Evolutionary conservation across 1,140 invertebrate genomes (phyloP).

Genomic region (Bombus confusus): DNA sequence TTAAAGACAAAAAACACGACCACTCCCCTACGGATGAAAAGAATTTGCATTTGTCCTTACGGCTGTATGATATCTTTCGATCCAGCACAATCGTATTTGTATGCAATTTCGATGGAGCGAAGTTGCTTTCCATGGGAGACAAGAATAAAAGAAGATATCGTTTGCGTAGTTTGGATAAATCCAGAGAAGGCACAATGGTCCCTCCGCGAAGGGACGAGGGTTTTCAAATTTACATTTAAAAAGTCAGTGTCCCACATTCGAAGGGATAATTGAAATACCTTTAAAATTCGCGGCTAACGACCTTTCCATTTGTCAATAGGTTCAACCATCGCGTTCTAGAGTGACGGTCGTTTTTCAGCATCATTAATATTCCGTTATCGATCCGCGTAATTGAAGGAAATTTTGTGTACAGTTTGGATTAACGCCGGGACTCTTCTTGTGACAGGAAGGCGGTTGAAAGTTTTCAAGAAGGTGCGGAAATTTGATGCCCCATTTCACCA

Average conservation of each 20-base stretch:
- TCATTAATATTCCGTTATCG: background rate
- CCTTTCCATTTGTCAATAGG: background rate
- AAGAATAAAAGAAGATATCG: background rate
- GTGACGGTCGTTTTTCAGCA: no score
- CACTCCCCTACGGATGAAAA: background rate
- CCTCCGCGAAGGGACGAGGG: background rate
- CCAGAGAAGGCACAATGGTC: background rate
- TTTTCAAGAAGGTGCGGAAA: background rate
- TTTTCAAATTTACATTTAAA: conserved; percentile 5
- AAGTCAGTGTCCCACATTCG: background rate
- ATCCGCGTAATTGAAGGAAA: background rate
- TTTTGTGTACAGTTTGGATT: background rate
- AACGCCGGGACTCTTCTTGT: background rate
- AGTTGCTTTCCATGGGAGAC: background rate
- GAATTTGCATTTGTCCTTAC: background rate
- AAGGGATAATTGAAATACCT: background rate
- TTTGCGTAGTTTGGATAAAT: background rate
- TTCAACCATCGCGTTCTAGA: background rate
- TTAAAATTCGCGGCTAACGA: background rate
- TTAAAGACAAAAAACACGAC: background rate
- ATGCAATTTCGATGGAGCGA: background rate
- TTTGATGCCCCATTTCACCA: background rate
- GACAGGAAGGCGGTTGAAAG: background rate
- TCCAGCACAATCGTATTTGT: background rate
- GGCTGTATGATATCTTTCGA: background rate